Conservation (phyloP, 2,113 vertebrate species). For the Megalops atlanticus region DNA sequence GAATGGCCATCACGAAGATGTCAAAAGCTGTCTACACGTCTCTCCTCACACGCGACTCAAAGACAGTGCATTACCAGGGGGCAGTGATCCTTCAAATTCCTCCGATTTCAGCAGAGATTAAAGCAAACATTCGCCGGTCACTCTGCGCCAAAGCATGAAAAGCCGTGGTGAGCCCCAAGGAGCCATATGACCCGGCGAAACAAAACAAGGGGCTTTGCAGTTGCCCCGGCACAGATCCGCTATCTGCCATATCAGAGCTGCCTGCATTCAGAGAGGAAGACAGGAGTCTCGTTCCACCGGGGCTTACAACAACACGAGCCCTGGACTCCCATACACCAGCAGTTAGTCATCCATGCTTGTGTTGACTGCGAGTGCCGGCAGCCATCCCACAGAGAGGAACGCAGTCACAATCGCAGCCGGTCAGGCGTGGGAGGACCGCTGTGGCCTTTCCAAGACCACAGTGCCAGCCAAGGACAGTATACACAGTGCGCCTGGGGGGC, state of each 20-base stretch:
- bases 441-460: constrained; percentile 22
- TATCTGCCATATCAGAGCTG: not conserved
- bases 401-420: no score
- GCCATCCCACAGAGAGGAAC: constrained; percentile 40
- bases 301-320: constrained; percentile 54
- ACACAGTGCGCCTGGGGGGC: constrained; percentile 52
- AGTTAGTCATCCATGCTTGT: constrained; percentile 48
- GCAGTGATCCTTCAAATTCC: not conserved
- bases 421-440: constrained; percentile 59
- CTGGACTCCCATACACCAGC: constrained; percentile 46
- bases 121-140: not conserved
- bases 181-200: not conserved
- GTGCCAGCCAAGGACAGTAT: constrained; percentile 58
- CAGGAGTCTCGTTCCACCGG: not conserved
- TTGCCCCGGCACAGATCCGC: not conserved
- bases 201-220: not conserved
- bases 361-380: constrained; percentile 46
- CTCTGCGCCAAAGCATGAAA: not conserved
- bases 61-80: not conserved
- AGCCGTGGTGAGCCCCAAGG: not conserved
- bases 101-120: not conserved
- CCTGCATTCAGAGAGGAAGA: not conserved
- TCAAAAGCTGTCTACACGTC: not conserved
- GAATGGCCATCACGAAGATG: not conserved
- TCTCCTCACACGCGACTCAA: not conserved